Percentiles rank a stretch among this genome's conserved stretches.
These are phyloP conservation scores for Lydus trimaculatus DNA, from an alignment of 2,888 invertebrate species.

Conservation along the genomic window DNA sequence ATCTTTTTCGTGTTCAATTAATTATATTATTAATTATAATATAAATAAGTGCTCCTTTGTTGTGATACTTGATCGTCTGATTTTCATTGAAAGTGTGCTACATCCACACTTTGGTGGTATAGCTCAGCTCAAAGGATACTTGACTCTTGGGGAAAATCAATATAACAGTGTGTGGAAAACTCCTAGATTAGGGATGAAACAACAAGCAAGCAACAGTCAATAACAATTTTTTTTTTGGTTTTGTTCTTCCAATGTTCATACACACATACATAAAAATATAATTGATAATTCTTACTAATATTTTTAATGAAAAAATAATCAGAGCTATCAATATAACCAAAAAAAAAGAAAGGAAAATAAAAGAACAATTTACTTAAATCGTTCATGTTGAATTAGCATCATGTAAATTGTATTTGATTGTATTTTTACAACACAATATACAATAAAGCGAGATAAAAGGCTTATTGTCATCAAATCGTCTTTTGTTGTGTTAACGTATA, in stretches of 20 bases:
- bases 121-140: background rate
- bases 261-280: too few species aligned
- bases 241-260: too few species aligned
- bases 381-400: too few species aligned
- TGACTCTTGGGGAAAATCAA: slow-evolving; percentile 4
- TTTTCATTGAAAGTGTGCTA: background rate
- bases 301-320: too few species aligned
- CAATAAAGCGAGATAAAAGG: background rate
- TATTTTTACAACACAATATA: background rate
- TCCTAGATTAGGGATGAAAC: background rate
- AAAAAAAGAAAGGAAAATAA: too few species aligned
- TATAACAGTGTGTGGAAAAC: background rate
- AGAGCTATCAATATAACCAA: too few species aligned
- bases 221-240: too few species aligned
- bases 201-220: background rate
- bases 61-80: background rate
- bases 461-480: background rate
- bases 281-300: too few species aligned
- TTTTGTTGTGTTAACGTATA: background rate
- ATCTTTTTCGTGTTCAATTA: too few species aligned
- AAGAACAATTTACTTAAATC: too few species aligned
- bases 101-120: background rate
- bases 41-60: background rate
- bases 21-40: too few species aligned
- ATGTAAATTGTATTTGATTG: too few species aligned